Evolutionary conservation across 1,140 invertebrate species (phyloP).

Genomic region (Sitophilus oryzae): DNA sequence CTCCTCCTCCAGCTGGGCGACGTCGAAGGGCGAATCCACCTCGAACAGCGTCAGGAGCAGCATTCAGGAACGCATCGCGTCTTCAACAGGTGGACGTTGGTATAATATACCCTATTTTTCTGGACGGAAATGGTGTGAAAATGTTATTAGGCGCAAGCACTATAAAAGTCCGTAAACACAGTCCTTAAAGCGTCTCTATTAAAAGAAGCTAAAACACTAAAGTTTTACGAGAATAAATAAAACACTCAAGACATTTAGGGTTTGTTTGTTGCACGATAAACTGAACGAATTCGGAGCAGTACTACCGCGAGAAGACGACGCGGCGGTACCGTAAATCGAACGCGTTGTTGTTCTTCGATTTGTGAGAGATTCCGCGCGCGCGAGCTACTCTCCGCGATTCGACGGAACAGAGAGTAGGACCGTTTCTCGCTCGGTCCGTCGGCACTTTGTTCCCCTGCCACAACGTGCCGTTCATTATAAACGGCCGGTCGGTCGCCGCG

Average conservation of each 20-base stretch:
- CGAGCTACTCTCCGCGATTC: neutral
- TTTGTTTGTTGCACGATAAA: too few relatives aligned
- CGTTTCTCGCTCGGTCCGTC: conserved; percentile 17
- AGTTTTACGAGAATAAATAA: too few relatives aligned
- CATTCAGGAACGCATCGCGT: conserved; percentile 20
- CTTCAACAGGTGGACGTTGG: neutral
- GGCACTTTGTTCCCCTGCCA: conserved; percentile 26
- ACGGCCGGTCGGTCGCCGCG: conserved; percentile 19
- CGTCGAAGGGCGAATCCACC: conserved; percentile 40
- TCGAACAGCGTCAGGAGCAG: conserved; percentile 35
- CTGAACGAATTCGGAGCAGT: too few relatives aligned
- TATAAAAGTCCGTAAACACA: too few relatives aligned
- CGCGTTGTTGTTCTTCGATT: neutral
- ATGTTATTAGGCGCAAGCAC: too few relatives aligned
- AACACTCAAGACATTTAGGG: too few relatives aligned
- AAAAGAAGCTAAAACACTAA: too few relatives aligned
- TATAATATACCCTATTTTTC: too few relatives aligned
- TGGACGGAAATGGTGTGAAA: too few relatives aligned
- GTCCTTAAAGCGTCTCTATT: too few relatives aligned
- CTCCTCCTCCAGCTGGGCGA: conserved; percentile 24
- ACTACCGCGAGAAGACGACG: neutral
- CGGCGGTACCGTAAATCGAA: too few relatives aligned
- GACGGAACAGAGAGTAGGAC: conserved; percentile 6
- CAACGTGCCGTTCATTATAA: conserved; percentile 25
- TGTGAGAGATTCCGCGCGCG: neutral